Evolutionary conservation across 2,888 invertebrate species (phyloP).

Genomic region (Cheilosia soror): DNA sequence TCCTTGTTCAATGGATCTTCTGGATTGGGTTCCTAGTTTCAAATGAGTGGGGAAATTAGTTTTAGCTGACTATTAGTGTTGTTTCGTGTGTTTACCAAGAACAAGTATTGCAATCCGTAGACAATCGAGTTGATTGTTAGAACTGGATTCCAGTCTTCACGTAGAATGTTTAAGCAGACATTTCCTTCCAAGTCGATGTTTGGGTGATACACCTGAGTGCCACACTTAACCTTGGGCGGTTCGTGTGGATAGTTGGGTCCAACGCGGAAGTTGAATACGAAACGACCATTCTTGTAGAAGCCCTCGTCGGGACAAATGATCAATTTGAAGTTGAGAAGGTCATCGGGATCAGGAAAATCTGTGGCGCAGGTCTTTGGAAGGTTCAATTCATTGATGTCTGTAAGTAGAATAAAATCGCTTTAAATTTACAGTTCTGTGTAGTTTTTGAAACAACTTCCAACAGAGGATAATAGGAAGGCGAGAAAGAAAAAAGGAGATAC

Average conservation of each 20-base stretch:
- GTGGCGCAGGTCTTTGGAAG: conserved; percentile 98
- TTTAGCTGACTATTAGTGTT: conserved; percentile 50
- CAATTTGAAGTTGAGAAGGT: conserved; percentile 97
- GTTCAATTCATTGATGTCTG: conserved; percentile 98
- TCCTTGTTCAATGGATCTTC: conserved; percentile 99
- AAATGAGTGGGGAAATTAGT: conserved; percentile 58
- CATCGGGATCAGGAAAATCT: conserved; percentile 98
- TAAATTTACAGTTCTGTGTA: too few relatives aligned
- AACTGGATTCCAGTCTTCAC: conserved; percentile 99
- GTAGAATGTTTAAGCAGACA: conserved; percentile 97
- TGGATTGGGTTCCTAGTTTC: conserved; percentile 96
- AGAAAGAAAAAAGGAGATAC: too few relatives aligned
- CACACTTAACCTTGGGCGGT: conserved; percentile 99
- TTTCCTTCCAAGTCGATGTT: conserved; percentile 99
- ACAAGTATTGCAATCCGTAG: conserved; percentile 98
- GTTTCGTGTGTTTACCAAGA: conserved; percentile 88
- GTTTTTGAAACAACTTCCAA: too few relatives aligned
- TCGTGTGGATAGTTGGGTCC: conserved; percentile 99
- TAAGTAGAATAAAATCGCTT: conserved; percentile 81
- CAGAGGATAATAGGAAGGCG: too few relatives aligned
- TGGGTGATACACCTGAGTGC: conserved; percentile 98
- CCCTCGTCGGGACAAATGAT: conserved; percentile 99
- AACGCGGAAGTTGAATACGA: conserved; percentile 95
- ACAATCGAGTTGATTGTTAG: conserved; percentile 98
- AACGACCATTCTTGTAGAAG: conserved; percentile 96